These are phyloP conservation scores for Acanthisitta chloris DNA, from an alignment of 2,113 vertebrate species.

Conservation along the genomic window DNA sequence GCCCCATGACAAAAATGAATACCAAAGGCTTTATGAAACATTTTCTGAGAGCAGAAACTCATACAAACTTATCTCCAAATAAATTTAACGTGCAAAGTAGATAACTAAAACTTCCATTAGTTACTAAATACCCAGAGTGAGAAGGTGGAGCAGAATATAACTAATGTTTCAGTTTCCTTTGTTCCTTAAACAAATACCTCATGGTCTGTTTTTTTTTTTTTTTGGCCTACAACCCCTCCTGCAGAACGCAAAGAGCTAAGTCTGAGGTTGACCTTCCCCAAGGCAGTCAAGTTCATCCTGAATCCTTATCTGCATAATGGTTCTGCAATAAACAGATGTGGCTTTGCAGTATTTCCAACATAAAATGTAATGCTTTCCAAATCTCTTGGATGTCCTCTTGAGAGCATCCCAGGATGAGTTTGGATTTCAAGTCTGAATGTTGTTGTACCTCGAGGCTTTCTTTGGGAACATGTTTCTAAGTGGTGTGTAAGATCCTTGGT, in stretches of 20 bases:
- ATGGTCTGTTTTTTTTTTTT: background rate
- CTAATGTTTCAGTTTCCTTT: background rate
- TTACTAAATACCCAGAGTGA: background rate
- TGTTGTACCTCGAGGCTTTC: background rate
- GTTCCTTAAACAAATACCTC: background rate
- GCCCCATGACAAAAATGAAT: background rate
- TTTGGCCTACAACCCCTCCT: background rate
- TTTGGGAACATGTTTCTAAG: background rate
- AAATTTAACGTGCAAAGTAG: background rate
- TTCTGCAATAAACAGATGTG: conserved; percentile 30
- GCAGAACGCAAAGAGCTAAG: background rate
- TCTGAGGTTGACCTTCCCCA: background rate
- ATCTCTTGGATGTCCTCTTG: background rate
- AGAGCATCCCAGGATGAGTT: background rate
- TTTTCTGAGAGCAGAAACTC: background rate
- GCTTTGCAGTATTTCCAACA: background rate
- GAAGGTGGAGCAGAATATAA: background rate
- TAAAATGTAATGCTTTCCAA: background rate
- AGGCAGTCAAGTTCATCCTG: conserved; percentile 4
- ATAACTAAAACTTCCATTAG: background rate
- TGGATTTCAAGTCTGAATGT: background rate
- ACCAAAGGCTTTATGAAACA: background rate
- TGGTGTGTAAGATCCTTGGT: background rate
- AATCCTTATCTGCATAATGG: conserved; percentile 25
- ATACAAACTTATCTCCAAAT: background rate